Evolutionary conservation across 2,797 vertebrate species (phyloP), one percentile per base, ranked within the genome.

Genomic region (Phalloptychus januarius): DNA sequence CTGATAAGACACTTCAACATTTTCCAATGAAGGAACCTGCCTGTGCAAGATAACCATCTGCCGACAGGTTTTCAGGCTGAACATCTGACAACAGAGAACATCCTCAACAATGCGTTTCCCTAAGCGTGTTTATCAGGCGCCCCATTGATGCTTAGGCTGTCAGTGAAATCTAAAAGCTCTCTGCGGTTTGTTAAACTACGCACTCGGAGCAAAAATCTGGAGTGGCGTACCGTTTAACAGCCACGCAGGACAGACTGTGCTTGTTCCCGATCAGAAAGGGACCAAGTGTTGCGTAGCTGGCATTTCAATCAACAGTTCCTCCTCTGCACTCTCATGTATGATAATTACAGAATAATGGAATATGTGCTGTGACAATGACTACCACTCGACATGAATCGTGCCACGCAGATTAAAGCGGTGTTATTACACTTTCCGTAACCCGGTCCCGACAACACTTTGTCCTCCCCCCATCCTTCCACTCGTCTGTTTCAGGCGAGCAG

Each of bases 301-400:
- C 85, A 84, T 71, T 74, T 79, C 36, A 28, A 38, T 67, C 78
- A 80, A 75, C 40, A 69, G 71, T 42, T 52, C 36, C 75, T 88
- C 74, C 71, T 71, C 76, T 42, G 2, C 31, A 28, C 75, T 74
- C 71, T 67, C 67, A 67, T 38, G 36, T 74, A 75, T 86, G 81
- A 87, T 89, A 85, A 92, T 90, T 84, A 82, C 85, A 81, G 75
- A 65, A 81, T 81, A 88, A 87, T 87, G 84, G 89, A 80, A 85
- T 86, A 83, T 90, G 79, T 72, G 82, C 72, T 83, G 75, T 54
- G 77, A 86, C 85, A 86, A 83, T 79, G 79, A 88, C 86, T 69
- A 83, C 69, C 78, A 83, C 86, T 88, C 83, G 85, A 90, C 85
- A 86, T 85, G 74, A 70, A 90, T 87, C 84, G 85, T 7, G 33